Evolutionary conservation across 2,888 invertebrate species (phyloP).

Genomic region (Charanyca ferruginea): DNA sequence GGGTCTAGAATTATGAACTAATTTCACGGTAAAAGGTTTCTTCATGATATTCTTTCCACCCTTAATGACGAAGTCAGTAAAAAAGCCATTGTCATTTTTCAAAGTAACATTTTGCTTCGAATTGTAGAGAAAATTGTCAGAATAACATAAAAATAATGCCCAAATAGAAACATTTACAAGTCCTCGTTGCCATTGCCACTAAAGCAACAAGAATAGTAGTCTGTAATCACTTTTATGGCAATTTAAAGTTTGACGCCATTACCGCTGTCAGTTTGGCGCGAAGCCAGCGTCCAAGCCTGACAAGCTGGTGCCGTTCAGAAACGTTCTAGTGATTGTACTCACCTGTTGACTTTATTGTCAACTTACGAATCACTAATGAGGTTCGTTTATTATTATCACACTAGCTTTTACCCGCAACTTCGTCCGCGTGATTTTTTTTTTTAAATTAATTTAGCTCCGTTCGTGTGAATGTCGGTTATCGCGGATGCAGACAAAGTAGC

Average conservation of each 20-base stretch:
- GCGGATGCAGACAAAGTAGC: too few species aligned
- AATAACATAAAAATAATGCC: not conserved
- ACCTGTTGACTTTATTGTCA: constrained; percentile 76
- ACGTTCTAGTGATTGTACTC: constrained; percentile 57
- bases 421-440: too few species aligned
- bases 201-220: constrained; percentile 35
- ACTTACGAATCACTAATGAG: constrained; percentile 51
- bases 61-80: not conserved
- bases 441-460: too few species aligned
- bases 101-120: not conserved
- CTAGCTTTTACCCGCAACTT: too few species aligned
- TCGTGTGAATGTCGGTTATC: too few species aligned
- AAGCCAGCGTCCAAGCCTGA: constrained; percentile 69
- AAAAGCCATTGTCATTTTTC: not conserved
- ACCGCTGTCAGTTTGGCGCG: constrained; percentile 76
- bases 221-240: constrained; percentile 60
- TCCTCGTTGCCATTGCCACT: not conserved
- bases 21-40: too few species aligned
- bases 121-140: not conserved
- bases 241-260: constrained; percentile 65
- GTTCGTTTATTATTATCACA: constrained; percentile 4
- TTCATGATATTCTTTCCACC: too few species aligned
- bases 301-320: constrained; percentile 64
- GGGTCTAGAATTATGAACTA: too few species aligned
- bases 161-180: constrained; percentile 7